Evolutionary conservation across 2,888 invertebrate genomes (phyloP), one percentile per base, ranked within the genome.

Genomic region (Drosophila neonasuta): DNA sequence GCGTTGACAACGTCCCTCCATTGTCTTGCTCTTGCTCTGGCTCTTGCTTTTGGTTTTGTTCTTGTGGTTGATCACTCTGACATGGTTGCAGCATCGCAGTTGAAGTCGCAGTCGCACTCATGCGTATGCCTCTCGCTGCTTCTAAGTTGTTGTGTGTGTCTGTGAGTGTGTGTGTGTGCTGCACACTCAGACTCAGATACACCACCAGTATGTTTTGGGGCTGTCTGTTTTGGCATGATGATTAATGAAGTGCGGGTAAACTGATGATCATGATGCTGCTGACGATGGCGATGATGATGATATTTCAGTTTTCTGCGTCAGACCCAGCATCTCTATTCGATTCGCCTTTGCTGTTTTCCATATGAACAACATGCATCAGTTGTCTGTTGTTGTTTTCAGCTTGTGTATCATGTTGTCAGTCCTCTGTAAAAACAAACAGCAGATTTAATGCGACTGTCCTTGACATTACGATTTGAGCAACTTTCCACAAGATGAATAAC

Each of bases 181-280:
- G 36, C 42, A 46, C 36, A 42, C 58, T 24, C 24, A 54, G 34
- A 30, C 15, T 44, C n/a, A 24, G 20, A 54, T 11, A 51, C 45
- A 24, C 45, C 62, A 30, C 49, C 56, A 55, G 51, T 60, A 60
- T 62, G 59, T 61, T 59, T 56, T 49, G 54, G 81, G 71, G 77
- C 76, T 77, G 85, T 80, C 85, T 80, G 71, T 77, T 88, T 88
- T 89, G 89, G 89, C 87, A 85, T 79, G 85, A 89, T 90, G 90
- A 90, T 90, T 90, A 90, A 90, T 90, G 90, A 90, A 90, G 89
- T 90, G 90, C 90, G 89, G 88, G 81, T 84, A 81, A 85, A 80
- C 49, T 74, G 68, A 55, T 46, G 51, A 32, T 11, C 17, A 39
- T 32, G 51, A 46, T 10, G 42, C 20, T 20, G 45, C 62, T 24